A percentile compares a stretch with the other conserved stretches of the same genome.
Conservation (phyloP, 1,140 invertebrate genomes). For the Latrodectus geometricus region DNA sequence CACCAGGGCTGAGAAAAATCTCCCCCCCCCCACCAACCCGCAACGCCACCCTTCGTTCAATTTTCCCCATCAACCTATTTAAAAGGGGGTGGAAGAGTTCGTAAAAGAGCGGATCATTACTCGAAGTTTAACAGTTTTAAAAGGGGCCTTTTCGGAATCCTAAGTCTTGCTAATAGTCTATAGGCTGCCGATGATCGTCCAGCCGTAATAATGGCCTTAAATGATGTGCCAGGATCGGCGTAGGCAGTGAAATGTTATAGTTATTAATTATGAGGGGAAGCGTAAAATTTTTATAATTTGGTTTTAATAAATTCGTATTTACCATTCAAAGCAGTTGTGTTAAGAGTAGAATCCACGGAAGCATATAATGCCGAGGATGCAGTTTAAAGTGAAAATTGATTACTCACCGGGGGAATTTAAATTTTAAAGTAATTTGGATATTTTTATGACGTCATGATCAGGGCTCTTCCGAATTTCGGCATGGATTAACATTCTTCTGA, state of each 20-base stretch:
- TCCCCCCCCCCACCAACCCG: not conserved
- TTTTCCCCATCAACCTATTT: slow-evolving; percentile 11
- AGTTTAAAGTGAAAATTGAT: not conserved
- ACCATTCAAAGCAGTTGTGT: not conserved
- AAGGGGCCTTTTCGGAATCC: not conserved
- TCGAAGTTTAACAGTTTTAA: slow-evolving; percentile 12
- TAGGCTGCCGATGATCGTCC: slow-evolving; percentile 38
- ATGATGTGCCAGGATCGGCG: not conserved
- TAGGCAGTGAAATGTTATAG: not conserved
- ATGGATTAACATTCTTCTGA: no score
- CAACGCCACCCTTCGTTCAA: not conserved
- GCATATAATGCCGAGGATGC: not conserved
- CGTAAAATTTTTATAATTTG: not conserved
- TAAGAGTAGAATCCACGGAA: not conserved
- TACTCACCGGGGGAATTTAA: not conserved
- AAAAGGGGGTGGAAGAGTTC: slow-evolving; percentile 39
- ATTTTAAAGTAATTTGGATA: not conserved
- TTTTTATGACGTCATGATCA: not conserved
- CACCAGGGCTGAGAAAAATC: slow-evolving; percentile 30
- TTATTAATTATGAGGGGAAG: slow-evolving; percentile 8
- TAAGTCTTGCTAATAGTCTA: slow-evolving; percentile 44
- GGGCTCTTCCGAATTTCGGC: no score
- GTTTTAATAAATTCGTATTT: slow-evolving; percentile 12
- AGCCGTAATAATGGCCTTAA: not conserved
- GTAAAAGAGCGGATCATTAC: not conserved